phyloP scores from a whole-genome alignment of 2,113 vertebrate species.

The Gallinago jamesoni region DNA sequence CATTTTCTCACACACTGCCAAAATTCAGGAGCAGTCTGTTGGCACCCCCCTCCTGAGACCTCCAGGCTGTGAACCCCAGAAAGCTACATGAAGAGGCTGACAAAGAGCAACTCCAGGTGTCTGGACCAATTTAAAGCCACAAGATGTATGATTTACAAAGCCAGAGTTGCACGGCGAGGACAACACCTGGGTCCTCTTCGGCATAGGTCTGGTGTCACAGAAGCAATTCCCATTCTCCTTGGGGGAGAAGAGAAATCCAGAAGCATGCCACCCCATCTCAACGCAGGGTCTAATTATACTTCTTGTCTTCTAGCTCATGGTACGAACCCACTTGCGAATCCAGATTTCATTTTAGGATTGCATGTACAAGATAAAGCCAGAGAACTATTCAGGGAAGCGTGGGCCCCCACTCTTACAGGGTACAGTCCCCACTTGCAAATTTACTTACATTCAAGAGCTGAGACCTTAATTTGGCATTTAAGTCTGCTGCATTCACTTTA shows the following conservation, averaged over 20 bases:
- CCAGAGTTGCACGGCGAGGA: neutral
- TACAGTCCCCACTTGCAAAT: neutral
- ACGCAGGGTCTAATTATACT: fast-evolving
- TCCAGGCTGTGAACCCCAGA: neutral
- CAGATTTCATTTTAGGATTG: neutral
- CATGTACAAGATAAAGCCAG: neutral
- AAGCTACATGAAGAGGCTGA: neutral
- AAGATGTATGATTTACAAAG: neutral
- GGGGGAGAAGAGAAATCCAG: neutral
- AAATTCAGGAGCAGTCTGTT: neutral
- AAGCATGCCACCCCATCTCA: neutral
- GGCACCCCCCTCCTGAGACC: neutral
- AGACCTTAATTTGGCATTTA: conserved; percentile 4
- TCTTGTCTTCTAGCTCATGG: neutral
- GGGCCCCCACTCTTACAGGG: neutral
- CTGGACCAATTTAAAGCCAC: neutral
- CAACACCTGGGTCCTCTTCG: no score
- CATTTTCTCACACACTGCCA: neutral
- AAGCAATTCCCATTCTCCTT: neutral
- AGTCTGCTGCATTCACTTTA: neutral
- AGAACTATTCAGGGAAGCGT: neutral
- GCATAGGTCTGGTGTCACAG: neutral
- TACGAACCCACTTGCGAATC: neutral
- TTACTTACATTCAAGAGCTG: neutral
- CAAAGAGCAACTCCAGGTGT: neutral